Conservation (phyloP, 2,888 invertebrate genomes). For the Drosophila austrosaltans region DNA sequence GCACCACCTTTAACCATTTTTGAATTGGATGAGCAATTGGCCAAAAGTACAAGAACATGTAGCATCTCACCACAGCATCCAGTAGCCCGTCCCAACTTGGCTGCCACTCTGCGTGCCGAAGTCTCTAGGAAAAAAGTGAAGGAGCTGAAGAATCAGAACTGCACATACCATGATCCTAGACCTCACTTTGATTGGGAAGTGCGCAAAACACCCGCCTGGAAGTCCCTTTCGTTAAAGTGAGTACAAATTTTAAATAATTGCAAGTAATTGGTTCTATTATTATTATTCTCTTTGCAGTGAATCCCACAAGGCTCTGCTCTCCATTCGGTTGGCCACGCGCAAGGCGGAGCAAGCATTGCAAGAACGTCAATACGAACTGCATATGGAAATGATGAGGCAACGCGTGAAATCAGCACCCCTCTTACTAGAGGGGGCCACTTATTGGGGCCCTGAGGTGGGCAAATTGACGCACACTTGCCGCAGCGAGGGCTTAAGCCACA, state of each 20-base stretch:
- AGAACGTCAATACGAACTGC: constrained; percentile 81
- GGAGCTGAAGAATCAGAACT: constrained; percentile 75
- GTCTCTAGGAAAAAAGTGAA: constrained; percentile 80
- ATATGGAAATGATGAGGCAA: constrained; percentile 83
- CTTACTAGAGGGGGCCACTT: constrained; percentile 81
- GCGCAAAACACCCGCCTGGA: constrained; percentile 83
- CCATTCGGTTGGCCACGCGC: constrained; percentile 81
- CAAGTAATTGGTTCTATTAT: neutral
- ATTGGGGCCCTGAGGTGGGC: constrained; percentile 81
- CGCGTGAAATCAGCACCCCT: constrained; percentile 82
- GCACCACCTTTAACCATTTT: constrained; percentile 60
- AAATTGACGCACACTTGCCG: constrained; percentile 80
- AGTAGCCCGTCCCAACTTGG: constrained; percentile 82
- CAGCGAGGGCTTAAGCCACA: constrained; percentile 72
- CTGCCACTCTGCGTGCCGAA: constrained; percentile 82
- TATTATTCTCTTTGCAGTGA: constrained; percentile 65
- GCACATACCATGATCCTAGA: constrained; percentile 72
- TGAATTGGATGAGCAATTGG: constrained; percentile 44
- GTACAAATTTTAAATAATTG: constrained; percentile 15
- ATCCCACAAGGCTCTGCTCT: constrained; percentile 81
- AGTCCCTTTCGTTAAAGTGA: constrained; percentile 81
- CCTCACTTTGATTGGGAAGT: constrained; percentile 82
- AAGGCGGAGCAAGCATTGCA: constrained; percentile 82
- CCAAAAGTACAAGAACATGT: constrained; percentile 38
- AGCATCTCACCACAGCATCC: constrained; percentile 81